Conservation (phyloP, 1,140 invertebrate species). For the Achatina immaculata region DNA sequence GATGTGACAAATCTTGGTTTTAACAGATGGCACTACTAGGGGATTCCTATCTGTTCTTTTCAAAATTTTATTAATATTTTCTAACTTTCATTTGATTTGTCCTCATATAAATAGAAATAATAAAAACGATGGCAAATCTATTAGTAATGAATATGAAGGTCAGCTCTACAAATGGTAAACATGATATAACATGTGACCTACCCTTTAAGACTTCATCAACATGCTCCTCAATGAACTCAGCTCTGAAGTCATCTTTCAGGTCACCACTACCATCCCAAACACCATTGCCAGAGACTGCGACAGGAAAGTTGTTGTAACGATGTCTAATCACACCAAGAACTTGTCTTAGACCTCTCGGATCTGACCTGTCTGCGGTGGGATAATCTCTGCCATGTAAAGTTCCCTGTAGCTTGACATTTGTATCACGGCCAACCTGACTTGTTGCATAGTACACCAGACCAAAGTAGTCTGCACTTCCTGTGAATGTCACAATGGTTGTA, state of each 20-base stretch:
- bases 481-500: background rate
- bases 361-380: background rate
- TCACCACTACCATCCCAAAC: conserved; percentile 67
- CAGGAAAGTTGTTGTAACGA: conserved; percentile 75
- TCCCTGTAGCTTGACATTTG: background rate
- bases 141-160: no score
- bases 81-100: no score
- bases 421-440: conserved; percentile 30
- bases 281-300: conserved; percentile 81
- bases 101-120: no score
- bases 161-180: no score
- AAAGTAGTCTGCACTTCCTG: conserved; percentile 53
- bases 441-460: conserved; percentile 56
- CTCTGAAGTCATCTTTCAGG: conserved; percentile 45
- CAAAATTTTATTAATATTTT: no score
- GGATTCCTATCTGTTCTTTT: no score
- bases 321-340: conserved; percentile 76
- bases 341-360: conserved; percentile 75
- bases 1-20: background rate
- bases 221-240: conserved; percentile 44
- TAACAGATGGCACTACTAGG: no score
- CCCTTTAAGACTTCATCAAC: conserved; percentile 59
- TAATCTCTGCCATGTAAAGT: background rate
- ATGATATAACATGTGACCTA: conserved; percentile 30
- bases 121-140: no score